Evolutionary conservation across 2,888 invertebrate species (phyloP).

Genomic region (Spatulosminthurus flaviceps): DNA sequence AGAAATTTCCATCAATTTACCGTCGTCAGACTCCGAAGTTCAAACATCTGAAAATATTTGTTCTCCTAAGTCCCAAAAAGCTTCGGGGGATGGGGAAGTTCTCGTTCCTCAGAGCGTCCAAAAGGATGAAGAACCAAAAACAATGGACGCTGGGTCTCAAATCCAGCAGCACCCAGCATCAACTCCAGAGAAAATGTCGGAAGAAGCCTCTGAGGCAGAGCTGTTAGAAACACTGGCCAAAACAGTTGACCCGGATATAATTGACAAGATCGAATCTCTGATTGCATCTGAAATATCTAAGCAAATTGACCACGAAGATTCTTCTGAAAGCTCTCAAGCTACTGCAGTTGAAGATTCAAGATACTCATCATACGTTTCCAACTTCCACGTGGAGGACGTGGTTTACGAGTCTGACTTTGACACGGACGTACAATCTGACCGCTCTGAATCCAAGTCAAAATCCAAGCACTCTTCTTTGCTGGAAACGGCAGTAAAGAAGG

Average conservation of each 20-base stretch:
- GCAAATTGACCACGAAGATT: conserved; percentile 16
- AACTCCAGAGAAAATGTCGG: no score
- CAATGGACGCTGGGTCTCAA: no score
- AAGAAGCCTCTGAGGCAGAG: not conserved
- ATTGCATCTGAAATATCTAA: conserved; percentile 37
- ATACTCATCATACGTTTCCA: conserved; percentile 13
- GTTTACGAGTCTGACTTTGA: conserved; percentile 44
- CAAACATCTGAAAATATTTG: not conserved
- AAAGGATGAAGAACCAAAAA: no score
- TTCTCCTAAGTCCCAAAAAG: not conserved
- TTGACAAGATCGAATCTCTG: conserved; percentile 38
- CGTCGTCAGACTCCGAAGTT: not conserved
- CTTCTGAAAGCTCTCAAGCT: conserved; percentile 20
- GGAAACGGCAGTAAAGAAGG: conserved; percentile 34
- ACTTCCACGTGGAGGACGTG: conserved; percentile 24
- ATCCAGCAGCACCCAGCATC: no score
- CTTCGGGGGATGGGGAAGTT: not conserved
- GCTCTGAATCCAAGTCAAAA: conserved; percentile 20
- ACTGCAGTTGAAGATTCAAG: conserved; percentile 30
- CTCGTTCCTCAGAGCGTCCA: no score
- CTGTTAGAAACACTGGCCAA: conserved; percentile 16
- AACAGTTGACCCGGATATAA: conserved; percentile 14
- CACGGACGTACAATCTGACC: conserved; percentile 28
- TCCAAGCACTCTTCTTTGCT: not conserved
- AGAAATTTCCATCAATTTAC: not conserved